Evolutionary conservation across 2,113 vertebrate species (phyloP).

Genomic region (Sciurus niger): DNA sequence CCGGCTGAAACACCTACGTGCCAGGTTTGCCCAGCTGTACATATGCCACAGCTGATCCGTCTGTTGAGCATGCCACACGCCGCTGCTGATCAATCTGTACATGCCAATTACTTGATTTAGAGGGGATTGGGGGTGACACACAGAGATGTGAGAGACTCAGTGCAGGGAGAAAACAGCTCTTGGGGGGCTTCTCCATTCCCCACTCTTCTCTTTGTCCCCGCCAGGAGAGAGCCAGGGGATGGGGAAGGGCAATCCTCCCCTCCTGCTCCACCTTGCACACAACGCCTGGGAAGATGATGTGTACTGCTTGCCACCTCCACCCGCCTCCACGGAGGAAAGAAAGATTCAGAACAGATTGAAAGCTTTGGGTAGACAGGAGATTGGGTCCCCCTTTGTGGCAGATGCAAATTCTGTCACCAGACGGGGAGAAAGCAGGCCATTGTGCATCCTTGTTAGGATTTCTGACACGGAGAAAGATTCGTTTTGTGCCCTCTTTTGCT

Average conservation of each 20-base stretch:
- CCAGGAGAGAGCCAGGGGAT: background rate
- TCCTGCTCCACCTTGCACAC: background rate
- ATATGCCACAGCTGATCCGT: slow-evolving; percentile 79
- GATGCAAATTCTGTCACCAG: slow-evolving; percentile 60
- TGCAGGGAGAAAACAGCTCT: background rate
- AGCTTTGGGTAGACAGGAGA: background rate
- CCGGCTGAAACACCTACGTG: slow-evolving; percentile 80
- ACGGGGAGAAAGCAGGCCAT: background rate
- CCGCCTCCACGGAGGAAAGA: background rate
- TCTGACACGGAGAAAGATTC: slow-evolving; percentile 6
- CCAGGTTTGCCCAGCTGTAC: slow-evolving; percentile 85
- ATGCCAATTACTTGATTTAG: slow-evolving; percentile 69
- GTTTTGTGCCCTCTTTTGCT: background rate
- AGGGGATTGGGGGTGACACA: background rate
- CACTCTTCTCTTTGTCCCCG: background rate
- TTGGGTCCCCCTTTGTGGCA: background rate
- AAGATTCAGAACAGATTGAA: background rate
- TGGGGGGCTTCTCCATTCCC: background rate
- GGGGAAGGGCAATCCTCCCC: background rate
- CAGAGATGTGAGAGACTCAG: slow-evolving; percentile 15
- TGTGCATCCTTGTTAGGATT: slow-evolving; percentile 25
- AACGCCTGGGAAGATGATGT: background rate
- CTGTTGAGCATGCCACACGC: slow-evolving; percentile 77
- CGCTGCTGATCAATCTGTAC: slow-evolving; percentile 77
- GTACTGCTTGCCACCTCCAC: background rate